Base-by-base conservation (phyloP, 2,888 invertebrate genomes). In the Lydus trimaculatus region DNA sequence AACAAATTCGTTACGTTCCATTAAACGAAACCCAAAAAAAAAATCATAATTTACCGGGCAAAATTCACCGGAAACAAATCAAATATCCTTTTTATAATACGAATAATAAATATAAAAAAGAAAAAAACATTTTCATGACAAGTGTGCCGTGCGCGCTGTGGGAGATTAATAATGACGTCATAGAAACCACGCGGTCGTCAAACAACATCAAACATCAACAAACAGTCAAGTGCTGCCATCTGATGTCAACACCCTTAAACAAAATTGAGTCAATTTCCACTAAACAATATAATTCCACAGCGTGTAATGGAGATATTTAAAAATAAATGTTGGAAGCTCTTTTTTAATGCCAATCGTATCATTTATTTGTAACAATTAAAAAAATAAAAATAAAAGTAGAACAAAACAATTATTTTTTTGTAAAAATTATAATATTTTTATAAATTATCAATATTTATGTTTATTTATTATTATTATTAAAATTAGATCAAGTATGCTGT, bases 161-260 rank as follows among this genome's bases (percentile, higher is more conserved):
- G 36, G 13, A 8, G 5, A 13, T 56, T 25, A 56, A 25, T 13
- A 15, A 8, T 56, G 56, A 56, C 56, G 56, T 56, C 56, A 56
- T 6, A 1, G 25, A 13, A 5, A 56, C 56, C 56, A 56, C 56
- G 56, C 56, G 56, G 56, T 56, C 25, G 56, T 56, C 56, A 56
- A 56, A 56, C 52, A 52, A 52, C 52, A 48, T 48, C 48, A 52
- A n/a, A 52, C 25, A 56, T 56, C 56, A 56, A 25, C 56, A 56
- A 56, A 56, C 23, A 23, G 13, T 7, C 5, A 56, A 5, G 25
- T 56, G 15, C 0, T 20, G 56, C 56, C 56, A 56, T 25, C 56
- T 56, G 56, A 13, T 56, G 56, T 56, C 56, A 25, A 25, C 56
- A 56, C 13, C 52, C 25, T 56, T 3, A 25, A 56, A 7, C 20